These are phyloP conservation scores for Teleogryllus oceanicus DNA, from an alignment of 2,888 invertebrate species.

Conservation along the genomic window DNA sequence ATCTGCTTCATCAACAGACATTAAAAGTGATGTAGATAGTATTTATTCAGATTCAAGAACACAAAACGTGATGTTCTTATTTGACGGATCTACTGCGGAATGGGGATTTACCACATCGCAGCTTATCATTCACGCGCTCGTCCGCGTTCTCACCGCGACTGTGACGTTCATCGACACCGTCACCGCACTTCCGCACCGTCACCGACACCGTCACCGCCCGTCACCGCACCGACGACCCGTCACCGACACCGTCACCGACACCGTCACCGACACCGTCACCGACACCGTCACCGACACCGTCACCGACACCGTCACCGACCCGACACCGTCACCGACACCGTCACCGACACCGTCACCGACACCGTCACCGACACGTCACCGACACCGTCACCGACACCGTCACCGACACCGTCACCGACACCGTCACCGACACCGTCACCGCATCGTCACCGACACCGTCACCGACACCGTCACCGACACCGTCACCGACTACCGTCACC, in stretches of 20 bases:
- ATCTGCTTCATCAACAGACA: no score
- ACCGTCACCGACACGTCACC: not conserved
- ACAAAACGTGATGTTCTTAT: no score
- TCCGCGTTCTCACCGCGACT: no score
- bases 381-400: not conserved
- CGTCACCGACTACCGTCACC: not conserved
- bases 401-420: not conserved
- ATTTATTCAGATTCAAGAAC: no score
- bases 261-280: not conserved
- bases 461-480: conserved; percentile 12
- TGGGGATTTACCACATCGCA: no score
- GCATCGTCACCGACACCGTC: not conserved
- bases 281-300: not conserved
- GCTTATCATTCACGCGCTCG: no score
- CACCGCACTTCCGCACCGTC: no score
- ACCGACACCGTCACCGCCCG: not conserved
- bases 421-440: not conserved
- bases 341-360: not conserved
- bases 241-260: not conserved
- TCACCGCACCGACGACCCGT: not conserved
- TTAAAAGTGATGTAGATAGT: no score
- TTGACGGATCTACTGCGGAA: no score
- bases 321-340: not conserved
- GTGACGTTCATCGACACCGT: no score
- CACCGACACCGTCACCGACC: not conserved